Base-by-base conservation (phyloP, 2,797 vertebrate genomes). In the Microctenopoma lineatum region DNA sequence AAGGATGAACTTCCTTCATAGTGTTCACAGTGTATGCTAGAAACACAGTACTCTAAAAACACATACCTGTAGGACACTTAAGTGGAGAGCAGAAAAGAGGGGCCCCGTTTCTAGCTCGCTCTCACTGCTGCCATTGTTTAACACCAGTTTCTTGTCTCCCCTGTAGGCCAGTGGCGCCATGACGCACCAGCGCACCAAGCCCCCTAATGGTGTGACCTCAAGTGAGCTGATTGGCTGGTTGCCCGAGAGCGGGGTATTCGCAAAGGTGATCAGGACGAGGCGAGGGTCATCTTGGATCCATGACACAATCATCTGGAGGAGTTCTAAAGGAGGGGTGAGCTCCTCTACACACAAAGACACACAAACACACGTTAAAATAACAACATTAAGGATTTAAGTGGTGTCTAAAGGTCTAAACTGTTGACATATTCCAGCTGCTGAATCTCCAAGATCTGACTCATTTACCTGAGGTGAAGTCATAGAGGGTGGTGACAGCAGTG, bases 221-320 rank as follows among this genome's bases (percentile, higher is more conserved):
- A 99, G 80, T 26, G 95, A 97, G 16, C 95, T 97, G 27, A 96
- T 89, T 0, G 96, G 96, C 70, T 96, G 94, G 84, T 86, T 97
- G 83, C 96, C 91, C 0, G 95, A 93, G 5, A 98, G 95, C 0
- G 97, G 96, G 0, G 95, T 95, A 89, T 98, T 99, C 41, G 98
- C 91, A 85, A 99, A 97, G 45, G 95, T 97, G 87, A 98, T 95
- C 15, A 99, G 94, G 70, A 97, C 95, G 25, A 99, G 88, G 3
- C 95, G 93, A 2, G 96, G 96, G 86, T 99, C 97, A 25, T 98
- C 97, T 7, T 95, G 96, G 79, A 98, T 95, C 98, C 98, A 99
- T 7, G 87, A 94, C 54, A 96, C 97, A 0, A 98, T 95, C 94
- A 97, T 95, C 86, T 98, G 95, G 0, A 99, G 95, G 77, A 99